Evolutionary conservation across 2,113 vertebrate genomes (phyloP).

Genomic region (Arizona elegans): DNA sequence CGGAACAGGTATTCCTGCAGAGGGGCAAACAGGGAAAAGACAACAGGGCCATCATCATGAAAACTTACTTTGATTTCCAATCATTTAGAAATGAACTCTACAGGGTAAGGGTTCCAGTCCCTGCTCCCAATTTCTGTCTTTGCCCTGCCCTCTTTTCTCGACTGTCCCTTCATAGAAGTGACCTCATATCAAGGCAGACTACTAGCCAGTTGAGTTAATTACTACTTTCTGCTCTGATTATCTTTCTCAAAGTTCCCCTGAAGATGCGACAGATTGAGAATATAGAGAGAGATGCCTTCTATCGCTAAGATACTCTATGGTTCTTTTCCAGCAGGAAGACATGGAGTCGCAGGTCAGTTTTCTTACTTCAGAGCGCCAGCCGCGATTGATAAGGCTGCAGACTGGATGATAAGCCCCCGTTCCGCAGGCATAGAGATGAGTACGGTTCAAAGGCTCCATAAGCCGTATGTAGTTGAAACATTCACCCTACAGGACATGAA

Average conservation of each 20-base stretch:
- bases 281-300: background rate
- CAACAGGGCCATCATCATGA: background rate
- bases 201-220: background rate
- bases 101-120: background rate
- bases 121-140: background rate
- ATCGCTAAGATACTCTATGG: background rate
- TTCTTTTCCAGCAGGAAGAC: background rate
- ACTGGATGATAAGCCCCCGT: slow-evolving; percentile 83
- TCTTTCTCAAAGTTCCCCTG: background rate
- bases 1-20: slow-evolving; percentile 81
- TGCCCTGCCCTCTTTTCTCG: background rate
- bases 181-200: background rate
- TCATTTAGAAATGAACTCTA: too few relatives aligned
- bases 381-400: slow-evolving; percentile 80
- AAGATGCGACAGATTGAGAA: background rate
- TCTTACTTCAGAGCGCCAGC: slow-evolving; percentile 81
- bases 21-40: slow-evolving; percentile 16
- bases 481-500: slow-evolving; percentile 54
- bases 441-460: slow-evolving; percentile 82
- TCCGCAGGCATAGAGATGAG: slow-evolving; percentile 82
- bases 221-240: background rate
- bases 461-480: slow-evolving; percentile 74
- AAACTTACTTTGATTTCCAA: background rate
- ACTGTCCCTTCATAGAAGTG: background rate
- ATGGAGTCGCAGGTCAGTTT: rapidly evolving